A percentile compares a stretch with the other conserved stretches of the same genome.
These are phyloP conservation scores for Petrocephalus zakoni DNA, from an alignment of 2,113 vertebrate species.

Conservation along the genomic window DNA sequence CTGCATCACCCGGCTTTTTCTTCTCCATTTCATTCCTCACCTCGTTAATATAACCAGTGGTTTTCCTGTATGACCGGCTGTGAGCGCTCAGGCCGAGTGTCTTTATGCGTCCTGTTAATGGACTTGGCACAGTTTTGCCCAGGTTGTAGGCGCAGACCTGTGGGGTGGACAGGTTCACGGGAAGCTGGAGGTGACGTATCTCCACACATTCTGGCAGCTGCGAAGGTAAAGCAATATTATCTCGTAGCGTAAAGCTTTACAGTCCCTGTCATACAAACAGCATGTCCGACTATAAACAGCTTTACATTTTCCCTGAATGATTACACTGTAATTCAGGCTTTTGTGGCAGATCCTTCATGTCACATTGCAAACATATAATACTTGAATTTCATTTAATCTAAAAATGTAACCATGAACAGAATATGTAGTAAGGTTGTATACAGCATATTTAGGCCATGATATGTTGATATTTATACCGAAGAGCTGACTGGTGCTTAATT, in stretches of 20 bases:
- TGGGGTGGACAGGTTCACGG: not conserved
- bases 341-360: not conserved
- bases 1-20: not conserved
- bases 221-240: not conserved
- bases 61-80: not conserved
- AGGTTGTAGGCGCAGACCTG: not conserved
- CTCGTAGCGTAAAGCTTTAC: not conserved
- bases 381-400: constrained; percentile 19
- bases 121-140: not conserved
- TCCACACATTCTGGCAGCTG: not conserved
- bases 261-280: not conserved
- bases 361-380: not conserved
- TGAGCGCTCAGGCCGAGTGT: not conserved
- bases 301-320: constrained; percentile 10
- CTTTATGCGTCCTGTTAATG: not conserved
- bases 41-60: not conserved
- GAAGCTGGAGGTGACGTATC: not conserved
- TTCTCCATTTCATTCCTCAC: not conserved
- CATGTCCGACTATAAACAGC: not conserved
- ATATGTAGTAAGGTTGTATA: not conserved
- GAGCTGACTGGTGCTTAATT: not conserved
- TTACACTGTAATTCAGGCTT: not conserved
- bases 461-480: not conserved
- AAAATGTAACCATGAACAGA: not conserved
- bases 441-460: not conserved